phyloP scores from a whole-genome alignment of 1,140 invertebrate species.

The Eupeodes corollae region DNA sequence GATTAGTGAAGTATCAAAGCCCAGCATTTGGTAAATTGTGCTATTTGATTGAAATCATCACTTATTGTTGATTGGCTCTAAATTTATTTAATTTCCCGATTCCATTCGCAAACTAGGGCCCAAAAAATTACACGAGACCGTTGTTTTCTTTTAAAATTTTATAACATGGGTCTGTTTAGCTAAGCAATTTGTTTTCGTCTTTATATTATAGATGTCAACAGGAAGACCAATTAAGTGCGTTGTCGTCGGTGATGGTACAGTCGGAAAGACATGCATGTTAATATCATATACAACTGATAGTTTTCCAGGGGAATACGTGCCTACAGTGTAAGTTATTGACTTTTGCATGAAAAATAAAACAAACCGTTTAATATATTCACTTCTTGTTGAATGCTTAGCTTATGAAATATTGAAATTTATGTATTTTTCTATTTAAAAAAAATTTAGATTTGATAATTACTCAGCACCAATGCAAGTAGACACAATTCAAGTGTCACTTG shows the following conservation, averaged over 20 bases:
- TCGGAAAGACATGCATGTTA: constrained; percentile 98
- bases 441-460: constrained; percentile 88
- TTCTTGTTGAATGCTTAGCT: not conserved
- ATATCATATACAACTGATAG: constrained; percentile 98
- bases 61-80: too few species aligned
- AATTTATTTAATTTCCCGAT: too few species aligned
- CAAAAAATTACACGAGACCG: too few species aligned
- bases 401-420: constrained; percentile 1
- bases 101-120: too few species aligned
- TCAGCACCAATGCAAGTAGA: constrained; percentile 96
- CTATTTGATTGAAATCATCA: too few species aligned
- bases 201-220: constrained; percentile 52
- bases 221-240: constrained; percentile 92
- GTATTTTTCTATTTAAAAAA: not conserved
- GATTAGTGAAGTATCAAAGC: too few species aligned
- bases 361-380: not conserved
- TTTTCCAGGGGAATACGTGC: constrained; percentile 97
- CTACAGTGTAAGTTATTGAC: constrained; percentile 70
- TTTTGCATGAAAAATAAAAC: constrained; percentile 3
- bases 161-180: too few species aligned
- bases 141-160: too few species aligned
- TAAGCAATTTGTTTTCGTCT: not conserved
- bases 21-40: too few species aligned
- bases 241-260: constrained; percentile 61
- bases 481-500: constrained; percentile 89